phyloP scores from a whole-genome alignment of 2,113 vertebrate species.

The Ascaphus truei region DNA sequence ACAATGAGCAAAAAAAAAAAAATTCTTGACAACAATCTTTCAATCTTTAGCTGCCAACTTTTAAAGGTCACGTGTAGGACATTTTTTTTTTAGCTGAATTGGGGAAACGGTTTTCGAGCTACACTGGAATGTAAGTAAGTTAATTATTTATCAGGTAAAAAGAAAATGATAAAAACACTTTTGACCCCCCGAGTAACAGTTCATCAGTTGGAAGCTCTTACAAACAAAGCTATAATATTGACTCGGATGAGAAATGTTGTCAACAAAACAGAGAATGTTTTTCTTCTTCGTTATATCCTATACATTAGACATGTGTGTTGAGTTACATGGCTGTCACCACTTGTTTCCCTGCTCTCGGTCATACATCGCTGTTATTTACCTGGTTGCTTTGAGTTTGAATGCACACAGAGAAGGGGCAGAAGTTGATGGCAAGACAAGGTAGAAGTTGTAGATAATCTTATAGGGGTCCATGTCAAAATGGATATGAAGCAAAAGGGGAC shows the following conservation, averaged over 20 bases:
- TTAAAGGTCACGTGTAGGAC: slow-evolving; percentile 30
- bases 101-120: slow-evolving; percentile 11
- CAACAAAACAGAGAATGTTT: neutral
- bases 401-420: neutral
- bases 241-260: neutral
- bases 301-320: too few relatives aligned
- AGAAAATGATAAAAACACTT: slow-evolving; percentile 15
- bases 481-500: too few relatives aligned
- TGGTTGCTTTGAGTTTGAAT: neutral
- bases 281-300: neutral
- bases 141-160: slow-evolving; percentile 28
- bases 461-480: too few relatives aligned
- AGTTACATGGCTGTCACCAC: too few relatives aligned
- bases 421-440: too few relatives aligned
- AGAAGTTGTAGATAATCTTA: too few relatives aligned
- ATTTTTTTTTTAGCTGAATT: slow-evolving; percentile 24
- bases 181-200: slow-evolving; percentile 9
- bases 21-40: slow-evolving; percentile 25
- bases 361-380: neutral
- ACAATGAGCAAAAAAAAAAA: slow-evolving; percentile 12
- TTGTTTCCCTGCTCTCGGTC: too few relatives aligned
- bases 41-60: slow-evolving; percentile 23
- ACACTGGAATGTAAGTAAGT: slow-evolving; percentile 26
- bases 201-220: neutral
- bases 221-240: slow-evolving; percentile 2